These are phyloP conservation scores for Patagioenas fasciata DNA, from an alignment of 2,113 vertebrate species.

Conservation along the genomic window DNA sequence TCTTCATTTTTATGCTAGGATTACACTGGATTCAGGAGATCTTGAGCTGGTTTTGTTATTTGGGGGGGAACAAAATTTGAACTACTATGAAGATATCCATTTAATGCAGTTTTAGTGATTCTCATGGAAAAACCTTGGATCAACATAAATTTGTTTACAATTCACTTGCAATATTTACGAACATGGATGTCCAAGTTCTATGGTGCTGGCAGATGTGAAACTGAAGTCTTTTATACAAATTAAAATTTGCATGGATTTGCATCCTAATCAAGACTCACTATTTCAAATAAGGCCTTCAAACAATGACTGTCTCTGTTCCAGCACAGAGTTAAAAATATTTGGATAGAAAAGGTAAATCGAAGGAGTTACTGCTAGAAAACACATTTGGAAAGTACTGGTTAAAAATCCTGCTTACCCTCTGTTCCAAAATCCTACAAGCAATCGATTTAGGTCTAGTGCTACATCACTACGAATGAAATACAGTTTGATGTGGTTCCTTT, in stretches of 20 bases:
- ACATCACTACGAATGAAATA: not conserved
- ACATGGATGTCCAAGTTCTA: rapidly evolving
- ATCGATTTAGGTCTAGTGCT: not conserved
- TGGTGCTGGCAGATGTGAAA: not conserved
- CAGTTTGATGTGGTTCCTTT: not conserved
- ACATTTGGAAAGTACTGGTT: not conserved
- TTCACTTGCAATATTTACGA: not conserved
- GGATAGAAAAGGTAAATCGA: not conserved
- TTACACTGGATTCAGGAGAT: not conserved
- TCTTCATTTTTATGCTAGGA: not conserved
- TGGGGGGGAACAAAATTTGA: not conserved
- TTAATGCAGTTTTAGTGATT: not conserved
- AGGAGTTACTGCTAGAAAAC: not conserved
- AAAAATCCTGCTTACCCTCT: not conserved
- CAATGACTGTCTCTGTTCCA: not conserved
- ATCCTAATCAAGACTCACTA: not conserved
- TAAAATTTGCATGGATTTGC: not conserved
- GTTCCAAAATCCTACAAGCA: not conserved
- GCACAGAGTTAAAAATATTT: not conserved
- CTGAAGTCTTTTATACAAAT: not conserved
- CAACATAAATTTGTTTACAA: not conserved
- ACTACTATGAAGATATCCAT: not conserved
- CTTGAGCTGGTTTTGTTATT: not conserved
- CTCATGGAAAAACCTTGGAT: not conserved
- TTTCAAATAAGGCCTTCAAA: not conserved